Evolutionary conservation across 2,888 invertebrate species (phyloP), one percentile per base, ranked within the genome.

Genomic region (Meiosimyza platycephala): DNA sequence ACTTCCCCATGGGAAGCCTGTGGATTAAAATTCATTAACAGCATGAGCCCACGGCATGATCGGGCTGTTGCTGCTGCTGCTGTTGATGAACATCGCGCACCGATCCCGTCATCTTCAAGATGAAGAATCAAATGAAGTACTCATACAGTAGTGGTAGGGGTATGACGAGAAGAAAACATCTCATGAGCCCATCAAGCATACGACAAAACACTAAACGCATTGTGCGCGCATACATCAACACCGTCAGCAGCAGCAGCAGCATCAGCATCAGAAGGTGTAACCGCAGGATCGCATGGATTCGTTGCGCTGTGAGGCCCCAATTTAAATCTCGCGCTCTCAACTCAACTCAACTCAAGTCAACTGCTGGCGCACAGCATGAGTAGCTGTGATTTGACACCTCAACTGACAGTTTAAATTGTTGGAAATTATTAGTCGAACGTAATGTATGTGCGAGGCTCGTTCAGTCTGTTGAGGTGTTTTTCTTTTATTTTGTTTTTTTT

Each of bases 331-430:
- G n/a, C 50, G 50, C 57, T 57, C n/a, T 16, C 67, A 57, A 16
- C 28, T 40, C 40, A 22, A 22, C n/a, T 16, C 67, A 57, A 16
- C 28, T 40, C 40, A 22, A 22, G 22, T 22, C 22, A 22, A 7
- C 15, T 54, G 66, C 52, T 52, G 55, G 60, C 59, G 78, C 86
- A 83, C 86, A 86, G 86, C 86, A 85, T 86, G 86, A 85, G 86
- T 86, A 86, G 86, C 86, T 86, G 86, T 83, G 86, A 85, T 86
- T 84, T 85, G 85, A 86, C 86, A 86, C 86, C 85, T 85, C 79
- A 82, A 80, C 83, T 85, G 86, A 85, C 86, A 86, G 84, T 81
- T 82, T 78, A 80, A 83, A 84, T 85, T 84, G 84, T 81, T 78
- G 83, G 82, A 84, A 85, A 84, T 85, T 85, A 85, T 85, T 85